Evolutionary conservation across 2,113 vertebrate genomes (phyloP), one percentile per base, ranked within the genome.

Genomic region (Zosterops borbonicus): DNA sequence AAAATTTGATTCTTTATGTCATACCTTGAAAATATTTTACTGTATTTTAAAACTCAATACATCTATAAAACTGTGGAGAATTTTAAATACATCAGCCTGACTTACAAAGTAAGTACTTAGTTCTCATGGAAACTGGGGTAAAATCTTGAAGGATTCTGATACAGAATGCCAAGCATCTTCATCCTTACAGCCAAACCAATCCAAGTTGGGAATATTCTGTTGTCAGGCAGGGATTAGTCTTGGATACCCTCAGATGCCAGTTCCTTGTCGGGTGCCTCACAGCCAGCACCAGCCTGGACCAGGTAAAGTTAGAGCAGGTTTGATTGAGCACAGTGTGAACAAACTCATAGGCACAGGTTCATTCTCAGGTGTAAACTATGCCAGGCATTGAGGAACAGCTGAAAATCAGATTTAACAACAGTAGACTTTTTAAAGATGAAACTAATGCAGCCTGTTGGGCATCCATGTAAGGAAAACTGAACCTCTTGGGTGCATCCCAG

Each of bases 401-500:
- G 3, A 53, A 89, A 91, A 56, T 39, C 7, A 19, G 16, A 31
- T 77, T 9, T 37, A 59, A 19, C 28, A 63, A 12, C 7, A 28
- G 6, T 56, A 7, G 3, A 15, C 55, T 53, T 28, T 5, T 3
- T 4, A 28, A 60, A 39, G 47, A n/a, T 59, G 11, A 23, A 29
- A 33, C 5, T 11, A 24, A 18, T 44, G 12, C 24, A 29, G 6
- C 27, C 18, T 44, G 13, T 50, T 41, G 50, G 46, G 21, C 11
- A 52, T 49, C 19, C 6, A 1, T 2, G 7, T 29, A 18, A 29
- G 14, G 73, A 21, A 79, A 81, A 83, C 4, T 2, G 37, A 50
- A 46, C 4, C 13, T 55, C 39, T 25, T 0, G 0, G 18, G 35
- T 65, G 41, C 58, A 53, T 44, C 12, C 14, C n/a, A n/a, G 6